Base-by-base conservation (phyloP, 2,113 vertebrate genomes). In the Rallus limicola region DNA sequence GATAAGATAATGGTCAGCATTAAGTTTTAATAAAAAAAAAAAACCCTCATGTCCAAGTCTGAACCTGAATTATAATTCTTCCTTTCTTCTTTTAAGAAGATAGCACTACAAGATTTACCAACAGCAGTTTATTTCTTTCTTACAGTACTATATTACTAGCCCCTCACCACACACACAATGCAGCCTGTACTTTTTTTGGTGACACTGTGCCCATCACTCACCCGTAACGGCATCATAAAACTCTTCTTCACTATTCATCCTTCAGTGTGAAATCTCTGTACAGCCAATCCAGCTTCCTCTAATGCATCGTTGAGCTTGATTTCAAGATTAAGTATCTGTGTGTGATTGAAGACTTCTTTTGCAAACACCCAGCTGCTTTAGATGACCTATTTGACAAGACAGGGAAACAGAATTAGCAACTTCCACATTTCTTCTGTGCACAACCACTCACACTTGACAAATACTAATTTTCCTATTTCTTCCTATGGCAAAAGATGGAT, bases 171-270 rank as follows among this genome's bases (percentile, higher is more conserved):
- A 82, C 46, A 70, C 31, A 75, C 21, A 50, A 21, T 4, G 28
- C 23, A 40, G 36, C 42, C 80, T 40, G 63, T 0, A 24, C 6
- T 28, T 58, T 56, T 31, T 60, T 11, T 25, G 62, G 16, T 58
- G 65, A 64, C 62, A 46, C 24, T 2, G 16, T 58, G 50, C 48
- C 56, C 16, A 33, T 16, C 28, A 56, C 97, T 98, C 91, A 99
- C 99, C 99, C 98, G 99, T 99, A 96, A 99, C 98, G 97, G 99
- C 99, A 93, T 99, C 99, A 95, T 98, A 99, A 97, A 99, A 99
- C 88, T 99, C 99, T 44, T 99, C 99, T 82, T 99, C 99, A 97
- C 99, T 99, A 98, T 98, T 99, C 99, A 99, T 99, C 92, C 97
- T 98, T 94, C 92, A 90, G 96, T 26, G 63, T 86, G 93, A 86